Conservation (phyloP, 2,113 vertebrate genomes). For the Asarcornis scutulata region DNA sequence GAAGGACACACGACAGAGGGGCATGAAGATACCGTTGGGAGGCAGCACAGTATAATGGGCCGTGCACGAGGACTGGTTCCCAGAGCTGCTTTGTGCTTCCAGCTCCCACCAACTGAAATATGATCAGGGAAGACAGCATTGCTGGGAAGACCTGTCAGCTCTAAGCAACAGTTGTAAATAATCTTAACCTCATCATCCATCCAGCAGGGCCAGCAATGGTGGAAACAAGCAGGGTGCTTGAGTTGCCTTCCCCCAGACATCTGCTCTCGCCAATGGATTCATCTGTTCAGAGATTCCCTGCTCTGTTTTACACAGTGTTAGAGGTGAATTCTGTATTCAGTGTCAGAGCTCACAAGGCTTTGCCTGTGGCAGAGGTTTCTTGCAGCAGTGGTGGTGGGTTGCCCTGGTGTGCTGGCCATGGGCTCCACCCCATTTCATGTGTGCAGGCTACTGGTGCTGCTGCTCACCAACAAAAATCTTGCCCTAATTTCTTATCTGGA, state of each 20-base stretch:
- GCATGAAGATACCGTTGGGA: not conserved
- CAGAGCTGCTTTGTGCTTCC: not conserved
- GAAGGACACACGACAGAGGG: not conserved
- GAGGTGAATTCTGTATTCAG: not conserved
- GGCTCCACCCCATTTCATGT: not conserved
- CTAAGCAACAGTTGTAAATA: not conserved
- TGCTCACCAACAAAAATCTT: not conserved
- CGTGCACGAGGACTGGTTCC: fast-evolving
- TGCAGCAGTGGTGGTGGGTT: not conserved
- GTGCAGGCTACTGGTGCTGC: not conserved
- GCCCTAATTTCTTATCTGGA: not conserved
- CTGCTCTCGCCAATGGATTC: fast-evolving
- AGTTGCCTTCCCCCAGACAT: not conserved
- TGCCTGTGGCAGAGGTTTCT: not conserved
- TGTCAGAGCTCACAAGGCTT: not conserved
- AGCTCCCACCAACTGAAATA: not conserved
- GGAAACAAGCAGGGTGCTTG: not conserved
- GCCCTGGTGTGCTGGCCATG: not conserved
- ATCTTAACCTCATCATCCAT: not conserved
- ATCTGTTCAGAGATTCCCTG: not conserved
- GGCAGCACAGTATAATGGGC: fast-evolving
- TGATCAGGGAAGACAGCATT: not conserved
- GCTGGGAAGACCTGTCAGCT: not conserved
- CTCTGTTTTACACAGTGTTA: not conserved
- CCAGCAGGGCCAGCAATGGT: fast-evolving